Evolutionary conservation across 2,888 invertebrate genomes (phyloP).

Genomic region (Melieria crassipennis): DNA sequence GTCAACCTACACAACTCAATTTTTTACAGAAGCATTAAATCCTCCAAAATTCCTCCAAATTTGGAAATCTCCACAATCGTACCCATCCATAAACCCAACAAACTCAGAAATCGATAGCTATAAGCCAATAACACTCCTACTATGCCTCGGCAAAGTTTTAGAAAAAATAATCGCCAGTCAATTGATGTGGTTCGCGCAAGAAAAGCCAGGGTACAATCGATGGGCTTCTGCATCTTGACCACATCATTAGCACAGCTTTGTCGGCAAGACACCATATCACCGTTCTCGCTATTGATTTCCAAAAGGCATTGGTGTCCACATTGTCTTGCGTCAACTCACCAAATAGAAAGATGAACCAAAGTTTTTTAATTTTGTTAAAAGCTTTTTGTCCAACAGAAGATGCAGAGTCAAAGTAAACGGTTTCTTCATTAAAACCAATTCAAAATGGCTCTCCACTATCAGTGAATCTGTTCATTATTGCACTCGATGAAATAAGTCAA

Average conservation of each 20-base stretch:
- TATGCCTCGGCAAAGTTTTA: constrained; percentile 21
- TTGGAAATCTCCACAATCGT: constrained; percentile 19
- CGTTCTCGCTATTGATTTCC: constrained; percentile 24
- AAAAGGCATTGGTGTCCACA: constrained; percentile 6
- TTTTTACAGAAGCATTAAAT: constrained; percentile 9
- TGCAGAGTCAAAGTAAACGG: background rate
- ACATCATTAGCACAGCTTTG: constrained; percentile 15
- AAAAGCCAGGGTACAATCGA: constrained; percentile 24
- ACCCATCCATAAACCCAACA: constrained; percentile 15
- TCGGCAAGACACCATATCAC: constrained; percentile 30
- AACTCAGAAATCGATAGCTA: constrained; percentile 16
- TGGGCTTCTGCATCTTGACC: constrained; percentile 17
- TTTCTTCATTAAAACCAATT: background rate
- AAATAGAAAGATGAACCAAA: too few relatives aligned
- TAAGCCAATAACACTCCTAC: constrained; percentile 16
- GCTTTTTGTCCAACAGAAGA: too few relatives aligned
- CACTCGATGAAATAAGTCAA: constrained; percentile 19
- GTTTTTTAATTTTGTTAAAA: too few relatives aligned
- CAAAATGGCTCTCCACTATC: constrained; percentile 37
- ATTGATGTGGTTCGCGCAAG: constrained; percentile 49
- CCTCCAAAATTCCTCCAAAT: too few relatives aligned
- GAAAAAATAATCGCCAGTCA: constrained; percentile 28
- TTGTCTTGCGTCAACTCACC: too few relatives aligned
- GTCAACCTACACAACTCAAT: constrained; percentile 17
- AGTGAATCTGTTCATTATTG: constrained; percentile 36